Evolutionary conservation across 2,113 vertebrate species (phyloP), one percentile per base, ranked within the genome.

Genomic region (Bubalus kerabau): DNA sequence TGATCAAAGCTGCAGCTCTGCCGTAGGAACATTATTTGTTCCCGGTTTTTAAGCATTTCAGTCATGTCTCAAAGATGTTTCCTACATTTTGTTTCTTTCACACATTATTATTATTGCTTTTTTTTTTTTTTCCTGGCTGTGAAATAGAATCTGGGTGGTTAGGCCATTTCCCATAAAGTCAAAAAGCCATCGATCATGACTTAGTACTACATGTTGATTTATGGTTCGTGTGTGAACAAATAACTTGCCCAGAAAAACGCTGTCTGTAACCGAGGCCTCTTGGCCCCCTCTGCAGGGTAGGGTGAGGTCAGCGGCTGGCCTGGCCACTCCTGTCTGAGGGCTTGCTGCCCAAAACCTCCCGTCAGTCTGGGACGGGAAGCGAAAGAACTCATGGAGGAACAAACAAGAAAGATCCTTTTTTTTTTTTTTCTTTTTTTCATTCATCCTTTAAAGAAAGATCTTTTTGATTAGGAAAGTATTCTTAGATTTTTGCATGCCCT

Each of bases 241-340:
- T 97, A 92, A 96, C 90, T 96, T 74, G 87, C 71, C 97, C 97
- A 64, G 97, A 96, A 96, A 93, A 93, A 64, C 76, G 96, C 50
- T 95, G 92, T 94, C 97, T 80, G 95, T 78, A 3, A 2, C 2
- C 3, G 57, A 48, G 56, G 1, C 67, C 93, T 52, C 24, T 12
- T 40, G 91, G 94, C 95, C 96, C 97, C n/a, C n/a, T 84, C 71
- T 89, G 97, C 97, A 98, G 97, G 94, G 74, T 1, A 59, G 94
- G 97, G 81, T 98, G 98, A 98, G 98, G 96, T 98, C 97, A 98
- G 87, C 21, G 13, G 67, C 28, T 26, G 94, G n/a, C 54, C 89
- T 40, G 98, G 97, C 96, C 96, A 98, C 98, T 98, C 96, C 98
- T 87, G 96, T 98, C 96, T 98, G 94, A 96, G 91, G 95, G 57